Evolutionary conservation across 2,888 invertebrate genomes (phyloP), one percentile per base, ranked within the genome.

Genomic region (Leistus spinibarbis): DNA sequence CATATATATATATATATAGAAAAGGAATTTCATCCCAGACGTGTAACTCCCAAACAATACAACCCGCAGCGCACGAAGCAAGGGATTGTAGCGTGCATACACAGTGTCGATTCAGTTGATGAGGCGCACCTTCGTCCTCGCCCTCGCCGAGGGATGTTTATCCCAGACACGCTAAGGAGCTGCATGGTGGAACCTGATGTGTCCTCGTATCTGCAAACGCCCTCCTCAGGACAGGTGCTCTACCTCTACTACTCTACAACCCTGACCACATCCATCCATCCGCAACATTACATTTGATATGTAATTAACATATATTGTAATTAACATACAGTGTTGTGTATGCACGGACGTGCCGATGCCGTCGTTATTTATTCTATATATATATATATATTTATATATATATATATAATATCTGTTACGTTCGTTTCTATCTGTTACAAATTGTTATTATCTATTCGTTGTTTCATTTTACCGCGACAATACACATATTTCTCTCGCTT

Each of bases 161-260:
- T 95, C 91, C 95, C 95, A 89, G 95, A 95, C 88, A 92, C 94
- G 84, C 90, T 95, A 89, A 92, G 95, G 90, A 94, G 94, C 93
- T 95, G 95, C 91, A 95, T 95, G 95, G 95, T 95, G 92, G 95
- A 95, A 92, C 92, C 92, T 88, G 95, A 95, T 93, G 95, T 95
- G 88, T 94, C 95, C 88, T 94, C 95, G 87, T 95, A 95, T 90
- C 92, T 95, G 86, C 95, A 95, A 91, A 94, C 95, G 89, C 95
- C 95, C 90, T 95, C 95, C 90, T 94, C 95, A 90, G 95, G 95
- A 92, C 95, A 95, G 95, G 95, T 95, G 91, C 90, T 85, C 85
- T 85, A 76, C 81, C 79, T 78, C 74, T 62, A 69, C 66, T 74
- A 53, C 67, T 69, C 70, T 71, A 71, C 77, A 64, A 68, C 80